Evolutionary conservation across 2,888 invertebrate species (phyloP).

Genomic region (Marronus borbonicus): DNA sequence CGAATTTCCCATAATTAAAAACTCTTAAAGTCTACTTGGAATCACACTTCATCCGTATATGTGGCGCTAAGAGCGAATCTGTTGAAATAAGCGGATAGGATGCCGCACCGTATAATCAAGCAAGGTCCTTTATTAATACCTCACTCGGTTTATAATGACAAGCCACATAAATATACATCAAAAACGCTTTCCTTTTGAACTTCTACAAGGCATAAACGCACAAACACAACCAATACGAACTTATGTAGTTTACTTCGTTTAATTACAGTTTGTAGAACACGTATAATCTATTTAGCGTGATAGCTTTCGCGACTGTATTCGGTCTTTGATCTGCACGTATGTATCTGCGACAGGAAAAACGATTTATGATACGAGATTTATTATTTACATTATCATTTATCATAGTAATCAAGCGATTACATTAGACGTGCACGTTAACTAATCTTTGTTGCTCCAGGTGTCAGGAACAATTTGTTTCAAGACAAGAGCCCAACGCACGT

Average conservation of each 20-base stretch:
- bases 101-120: background rate
- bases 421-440: conserved; percentile 24
- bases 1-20: no score
- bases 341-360: background rate
- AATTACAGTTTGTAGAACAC: conserved; percentile 21
- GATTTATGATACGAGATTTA: background rate
- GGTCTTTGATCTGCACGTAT: background rate
- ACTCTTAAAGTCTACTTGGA: no score
- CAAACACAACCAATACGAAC: background rate
- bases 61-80: no score
- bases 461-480: background rate
- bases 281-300: conserved; percentile 30
- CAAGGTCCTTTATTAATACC: background rate
- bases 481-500: background rate
- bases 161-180: conserved; percentile 4
- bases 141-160: background rate
- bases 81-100: background rate
- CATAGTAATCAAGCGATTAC: conserved; percentile 20
- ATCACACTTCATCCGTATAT: no score
- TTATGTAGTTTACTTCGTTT: conserved; percentile 10
- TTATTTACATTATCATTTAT: conserved; percentile 37
- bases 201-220: conserved; percentile 3
- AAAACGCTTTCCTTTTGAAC: conserved; percentile 18
- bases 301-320: conserved; percentile 7
- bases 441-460: conserved; percentile 23